Evolutionary conservation across 2,797 vertebrate species (phyloP).

Genomic region (Myripristis jacobus): DNA sequence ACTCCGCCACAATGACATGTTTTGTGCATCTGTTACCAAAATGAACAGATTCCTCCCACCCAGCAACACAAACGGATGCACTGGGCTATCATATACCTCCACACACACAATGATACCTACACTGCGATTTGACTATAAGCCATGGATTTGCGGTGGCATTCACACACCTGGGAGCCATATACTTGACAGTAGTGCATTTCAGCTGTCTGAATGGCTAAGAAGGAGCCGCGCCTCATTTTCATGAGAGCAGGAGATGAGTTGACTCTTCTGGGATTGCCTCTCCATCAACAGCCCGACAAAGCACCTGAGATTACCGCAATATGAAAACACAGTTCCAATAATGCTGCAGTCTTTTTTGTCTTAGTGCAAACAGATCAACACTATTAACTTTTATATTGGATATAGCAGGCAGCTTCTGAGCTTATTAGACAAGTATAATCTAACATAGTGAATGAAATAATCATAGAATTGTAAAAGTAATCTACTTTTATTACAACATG

Average conservation of each 20-base stretch:
- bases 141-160: neutral
- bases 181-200: neutral
- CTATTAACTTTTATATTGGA: neutral
- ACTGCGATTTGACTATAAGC: neutral
- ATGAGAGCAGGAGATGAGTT: neutral
- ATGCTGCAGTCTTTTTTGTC: neutral
- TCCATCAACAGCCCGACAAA: neutral
- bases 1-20: too few species aligned
- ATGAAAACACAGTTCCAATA: neutral
- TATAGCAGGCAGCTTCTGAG: neutral
- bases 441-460: too few species aligned
- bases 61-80: too few species aligned
- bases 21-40: too few species aligned
- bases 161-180: neutral
- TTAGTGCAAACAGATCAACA: neutral
- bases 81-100: neutral
- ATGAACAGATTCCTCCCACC: too few species aligned
- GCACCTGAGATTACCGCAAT: neutral
- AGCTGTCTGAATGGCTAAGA: neutral
- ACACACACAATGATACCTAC: neutral
- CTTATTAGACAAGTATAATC: neutral
- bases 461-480: too few species aligned
- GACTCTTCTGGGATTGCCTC: neutral
- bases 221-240: neutral
- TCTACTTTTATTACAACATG: too few species aligned